Evolutionary conservation across 37 sponge, comb jelly and placozoan species (phyloP).

Genomic region (Geodia barretti): DNA sequence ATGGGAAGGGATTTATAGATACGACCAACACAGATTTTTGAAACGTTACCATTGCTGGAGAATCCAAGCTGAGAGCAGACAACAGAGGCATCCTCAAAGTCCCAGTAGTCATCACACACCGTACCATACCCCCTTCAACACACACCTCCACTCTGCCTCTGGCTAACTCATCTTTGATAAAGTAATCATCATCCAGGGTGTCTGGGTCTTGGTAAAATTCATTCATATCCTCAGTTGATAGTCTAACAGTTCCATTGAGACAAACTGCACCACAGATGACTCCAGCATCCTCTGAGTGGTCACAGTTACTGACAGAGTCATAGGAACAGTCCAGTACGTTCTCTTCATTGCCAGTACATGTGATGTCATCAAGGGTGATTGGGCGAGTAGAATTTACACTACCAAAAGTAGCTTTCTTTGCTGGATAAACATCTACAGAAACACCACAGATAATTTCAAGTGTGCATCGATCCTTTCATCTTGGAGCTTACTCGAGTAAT

Average conservation of each 20-base stretch:
- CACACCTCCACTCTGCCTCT: constrained; percentile 53
- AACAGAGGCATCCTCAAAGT: constrained; percentile 35
- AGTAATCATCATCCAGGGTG: not conserved
- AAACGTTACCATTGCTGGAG: constrained; percentile 38
- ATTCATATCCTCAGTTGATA: not conserved
- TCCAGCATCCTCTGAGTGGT: constrained; percentile 51
- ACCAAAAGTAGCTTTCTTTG: not conserved
- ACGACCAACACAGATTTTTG: too few species aligned
- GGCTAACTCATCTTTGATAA: constrained; percentile 27
- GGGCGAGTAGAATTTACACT: constrained; percentile 7
- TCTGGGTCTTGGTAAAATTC: not conserved
- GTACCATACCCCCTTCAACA: constrained; percentile 39
- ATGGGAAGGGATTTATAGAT: too few species aligned
- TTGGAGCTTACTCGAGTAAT: too few species aligned
- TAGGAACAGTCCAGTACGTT: constrained; percentile 3
- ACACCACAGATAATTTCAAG: too few species aligned
- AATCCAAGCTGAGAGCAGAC: constrained; percentile 43
- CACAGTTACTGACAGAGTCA: constrained; percentile 13
- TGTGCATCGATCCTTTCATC: too few species aligned
- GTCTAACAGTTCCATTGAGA: not conserved
- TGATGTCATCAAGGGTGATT: constrained; percentile 28
- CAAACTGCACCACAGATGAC: constrained; percentile 22
- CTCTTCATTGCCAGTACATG: constrained; percentile 24
- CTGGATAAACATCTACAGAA: not conserved
- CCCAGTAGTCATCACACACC: constrained; percentile 32